Base-by-base conservation (phyloP, 2,888 invertebrate genomes). In the Ormyrus rosae region DNA sequence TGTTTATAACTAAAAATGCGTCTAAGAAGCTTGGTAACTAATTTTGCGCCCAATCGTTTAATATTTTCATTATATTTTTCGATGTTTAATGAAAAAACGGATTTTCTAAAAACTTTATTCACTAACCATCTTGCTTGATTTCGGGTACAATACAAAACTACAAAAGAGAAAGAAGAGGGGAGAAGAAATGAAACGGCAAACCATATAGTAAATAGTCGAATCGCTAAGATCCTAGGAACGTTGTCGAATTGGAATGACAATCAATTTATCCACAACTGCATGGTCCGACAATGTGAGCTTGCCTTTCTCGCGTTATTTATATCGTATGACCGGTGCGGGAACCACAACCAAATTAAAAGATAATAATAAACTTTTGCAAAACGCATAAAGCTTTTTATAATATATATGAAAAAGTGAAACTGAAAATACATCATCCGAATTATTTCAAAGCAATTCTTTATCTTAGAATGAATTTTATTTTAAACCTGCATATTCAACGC, bases 61-160 rank as follows among this genome's bases (percentile, higher is more conserved):
- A 60, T 56, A 56, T 76, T 64, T 63, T 19, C 0, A 6, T 51
- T 50, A 45, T 68, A 65, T 79, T 65, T 11, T 58, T 0, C 9
- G 82, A 82, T 82, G 68, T n/a, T 48, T 65, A n/a, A 3, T 53
- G 78, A 78, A 80, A 73, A 73, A 78, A 56, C 11, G 45, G 73
- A 82, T 82, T 83, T 70, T 55, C 9, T 53, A 67, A 58, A 67
- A 78, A 45, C 11, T 65, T 73, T 71, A 53, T 65, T 10, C 13
- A 75, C 83, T 74, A 76, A 83, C 83, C 83, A 83, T 83, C 82
- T 80, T 81, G 81, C 64, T 61, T 64, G 77, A 63, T 75, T 69
- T 74, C 70, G 34, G 67, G 65, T 55, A 55, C 50, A 13, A 13
- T 13, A 13, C 13, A 13, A 13, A 13, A 13, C 13, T 13, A 13